phyloP scores from a whole-genome alignment of 2,888 invertebrate species.

The Zhuqinia jingwanae region DNA sequence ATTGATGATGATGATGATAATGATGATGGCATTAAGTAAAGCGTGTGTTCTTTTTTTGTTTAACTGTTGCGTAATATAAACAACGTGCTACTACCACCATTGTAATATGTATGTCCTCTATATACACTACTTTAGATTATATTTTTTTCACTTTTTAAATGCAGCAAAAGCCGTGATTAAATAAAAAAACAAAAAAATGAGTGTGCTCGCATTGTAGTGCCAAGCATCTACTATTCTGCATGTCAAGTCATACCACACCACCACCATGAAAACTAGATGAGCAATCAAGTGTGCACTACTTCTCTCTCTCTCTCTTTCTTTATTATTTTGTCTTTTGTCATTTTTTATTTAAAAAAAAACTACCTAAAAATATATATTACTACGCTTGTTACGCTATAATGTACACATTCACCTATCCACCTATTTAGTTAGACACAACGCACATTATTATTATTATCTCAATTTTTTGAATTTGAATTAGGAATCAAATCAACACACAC shows the following conservation, averaged over 20 bases:
- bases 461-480: background rate
- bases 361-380: background rate
- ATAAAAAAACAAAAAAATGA: conserved; percentile 11
- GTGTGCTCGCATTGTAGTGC: conserved; percentile 23
- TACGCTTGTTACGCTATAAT: background rate
- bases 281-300: conserved; percentile 64
- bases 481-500: no score
- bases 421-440: conserved; percentile 8
- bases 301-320: background rate
- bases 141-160: background rate
- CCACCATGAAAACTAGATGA: conserved; percentile 61
- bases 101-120: no score
- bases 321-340: no score
- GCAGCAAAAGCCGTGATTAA: conserved; percentile 12
- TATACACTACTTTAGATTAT: no score
- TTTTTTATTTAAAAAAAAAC: no score
- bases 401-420: background rate
- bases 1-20: background rate
- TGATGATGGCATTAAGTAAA: conserved; percentile 7
- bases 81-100: conserved; percentile 2
- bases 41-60: background rate
- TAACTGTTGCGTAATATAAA: conserved; percentile 31
- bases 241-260: background rate
- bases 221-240: background rate
- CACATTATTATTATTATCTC: no score